These are phyloP conservation scores for Drosophila orosa DNA, from an alignment of 1,140 invertebrate genomes.

Conservation along the genomic window DNA sequence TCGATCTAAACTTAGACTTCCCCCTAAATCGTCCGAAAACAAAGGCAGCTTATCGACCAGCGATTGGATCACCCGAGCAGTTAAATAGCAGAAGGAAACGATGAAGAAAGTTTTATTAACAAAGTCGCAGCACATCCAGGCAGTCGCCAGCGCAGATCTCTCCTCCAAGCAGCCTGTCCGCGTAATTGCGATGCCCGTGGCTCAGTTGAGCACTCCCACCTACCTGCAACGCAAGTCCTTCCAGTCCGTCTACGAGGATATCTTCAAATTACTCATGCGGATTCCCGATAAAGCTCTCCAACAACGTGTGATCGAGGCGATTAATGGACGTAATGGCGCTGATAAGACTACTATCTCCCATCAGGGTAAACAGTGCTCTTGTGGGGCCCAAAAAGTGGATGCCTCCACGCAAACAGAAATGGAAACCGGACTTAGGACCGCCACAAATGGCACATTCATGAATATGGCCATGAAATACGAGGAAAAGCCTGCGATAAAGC, in stretches of 20 bases:
- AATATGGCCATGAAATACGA: not conserved
- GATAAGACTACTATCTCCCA: constrained; percentile 56
- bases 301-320: constrained; percentile 71
- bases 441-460: not conserved
- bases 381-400: constrained; percentile 40
- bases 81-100: not conserved
- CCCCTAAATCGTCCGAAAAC: constrained; percentile 21
- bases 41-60: not conserved
- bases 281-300: constrained; percentile 75
- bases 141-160: constrained; percentile 12
- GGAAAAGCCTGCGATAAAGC: constrained; percentile 6
- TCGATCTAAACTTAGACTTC: constrained; percentile 38
- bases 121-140: constrained; percentile 54
- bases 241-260: constrained; percentile 61
- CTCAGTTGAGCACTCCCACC: constrained; percentile 35
- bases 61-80: not conserved
- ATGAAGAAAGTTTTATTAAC: constrained; percentile 75
- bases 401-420: constrained; percentile 60
- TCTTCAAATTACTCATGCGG: constrained; percentile 69
- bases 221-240: constrained; percentile 68
- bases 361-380: constrained; percentile 53
- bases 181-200: constrained; percentile 17
- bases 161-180: constrained; percentile 29
- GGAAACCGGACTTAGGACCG: not conserved
- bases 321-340: constrained; percentile 47